A percentile compares a stretch with the other conserved stretches of the same genome.
phyloP scores from a whole-genome alignment of 1,140 invertebrate species.

The Drosophila setifemur region DNA sequence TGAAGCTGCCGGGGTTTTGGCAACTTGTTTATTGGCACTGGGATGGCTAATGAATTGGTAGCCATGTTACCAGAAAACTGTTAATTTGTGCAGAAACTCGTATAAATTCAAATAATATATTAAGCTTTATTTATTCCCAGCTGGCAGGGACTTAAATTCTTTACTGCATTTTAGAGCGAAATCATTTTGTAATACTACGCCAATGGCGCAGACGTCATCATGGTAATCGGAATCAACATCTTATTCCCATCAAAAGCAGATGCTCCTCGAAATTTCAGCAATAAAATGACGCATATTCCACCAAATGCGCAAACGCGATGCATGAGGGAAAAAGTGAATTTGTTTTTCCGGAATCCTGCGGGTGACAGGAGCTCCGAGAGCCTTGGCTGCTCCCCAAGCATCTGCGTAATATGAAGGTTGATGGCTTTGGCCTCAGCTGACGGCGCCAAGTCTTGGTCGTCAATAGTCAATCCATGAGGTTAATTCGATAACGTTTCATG shows the following conservation, averaged over 20 bases:
- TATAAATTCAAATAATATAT: too few species aligned
- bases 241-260: slow-evolving; percentile 5
- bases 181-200: background rate
- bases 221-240: background rate
- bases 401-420: background rate
- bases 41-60: too few species aligned
- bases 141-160: too few species aligned
- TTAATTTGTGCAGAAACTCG: too few species aligned
- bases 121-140: too few species aligned
- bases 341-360: slow-evolving; percentile 27
- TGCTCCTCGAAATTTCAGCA: background rate
- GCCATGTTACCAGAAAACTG: too few species aligned
- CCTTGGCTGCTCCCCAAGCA: background rate
- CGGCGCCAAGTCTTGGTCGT: background rate
- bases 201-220: slow-evolving; percentile 7
- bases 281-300: slow-evolving; percentile 50
- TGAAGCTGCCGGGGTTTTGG: background rate
- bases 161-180: too few species aligned
- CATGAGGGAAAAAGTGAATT: slow-evolving; percentile 21
- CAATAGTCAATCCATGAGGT: background rate
- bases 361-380: slow-evolving; percentile 16
- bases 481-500: background rate
- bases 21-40: slow-evolving; percentile 18
- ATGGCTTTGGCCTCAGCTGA: too few species aligned
- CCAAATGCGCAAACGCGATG: slow-evolving; percentile 40